A percentile compares a stretch with the other conserved stretches of the same genome.
phyloP scores from a whole-genome alignment of 2,888 invertebrate species.

The Scotopteryx bipunctaria region DNA sequence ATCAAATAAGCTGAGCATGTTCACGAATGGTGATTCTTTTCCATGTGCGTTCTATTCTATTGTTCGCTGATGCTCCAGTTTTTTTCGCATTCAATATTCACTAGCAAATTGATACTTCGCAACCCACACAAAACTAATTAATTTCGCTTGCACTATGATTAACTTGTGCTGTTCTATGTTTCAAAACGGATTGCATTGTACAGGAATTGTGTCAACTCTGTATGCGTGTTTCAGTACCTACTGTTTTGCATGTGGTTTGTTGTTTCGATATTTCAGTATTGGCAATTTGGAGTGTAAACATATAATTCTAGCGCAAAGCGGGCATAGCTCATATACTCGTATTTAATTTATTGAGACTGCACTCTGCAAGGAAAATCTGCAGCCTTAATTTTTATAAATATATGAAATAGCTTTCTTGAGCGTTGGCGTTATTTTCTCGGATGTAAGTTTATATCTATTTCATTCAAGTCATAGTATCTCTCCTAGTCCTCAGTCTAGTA shows the following conservation, averaged over 20 bases:
- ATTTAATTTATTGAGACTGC: background rate
- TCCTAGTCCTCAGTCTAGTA: too few species aligned
- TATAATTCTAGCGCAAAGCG: background rate
- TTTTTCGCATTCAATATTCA: constrained; percentile 17
- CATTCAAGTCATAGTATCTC: too few species aligned
- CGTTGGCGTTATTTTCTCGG: too few species aligned
- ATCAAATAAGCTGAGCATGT: too few species aligned
- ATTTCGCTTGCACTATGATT: constrained; percentile 34
- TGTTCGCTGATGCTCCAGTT: constrained; percentile 21
- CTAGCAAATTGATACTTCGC: constrained; percentile 23
- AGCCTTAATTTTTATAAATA: background rate
- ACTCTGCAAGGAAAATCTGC: constrained; percentile 5
- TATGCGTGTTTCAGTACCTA: constrained; percentile 19
- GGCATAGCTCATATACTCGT: background rate
- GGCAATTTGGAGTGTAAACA: background rate
- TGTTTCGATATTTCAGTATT: constrained; percentile 16
- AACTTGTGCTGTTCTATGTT: constrained; percentile 34
- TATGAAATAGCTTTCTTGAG: background rate
- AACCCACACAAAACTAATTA: constrained; percentile 32
- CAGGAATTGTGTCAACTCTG: constrained; percentile 35
- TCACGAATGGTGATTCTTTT: background rate
- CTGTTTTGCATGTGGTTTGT: constrained; percentile 15
- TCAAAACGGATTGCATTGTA: constrained; percentile 35
- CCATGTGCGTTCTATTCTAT: background rate
- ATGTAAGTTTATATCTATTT: too few species aligned